phyloP scores from a whole-genome alignment of 2,888 invertebrate species.

The Zaprionus bogoriensis region DNA sequence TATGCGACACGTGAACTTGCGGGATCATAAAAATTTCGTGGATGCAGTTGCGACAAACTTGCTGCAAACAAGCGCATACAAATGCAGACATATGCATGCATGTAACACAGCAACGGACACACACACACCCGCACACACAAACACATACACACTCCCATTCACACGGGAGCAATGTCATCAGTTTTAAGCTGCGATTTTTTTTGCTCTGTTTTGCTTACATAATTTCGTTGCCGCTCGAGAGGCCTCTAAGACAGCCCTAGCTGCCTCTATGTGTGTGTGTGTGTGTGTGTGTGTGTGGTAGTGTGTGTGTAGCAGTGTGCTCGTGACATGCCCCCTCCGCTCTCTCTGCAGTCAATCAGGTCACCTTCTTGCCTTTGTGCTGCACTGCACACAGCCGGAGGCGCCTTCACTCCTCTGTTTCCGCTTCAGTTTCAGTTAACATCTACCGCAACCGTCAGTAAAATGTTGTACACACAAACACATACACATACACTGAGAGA shows the following conservation, averaged over 20 bases:
- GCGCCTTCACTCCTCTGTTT: slow-evolving; percentile 5
- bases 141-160: not conserved
- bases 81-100: slow-evolving; percentile 2
- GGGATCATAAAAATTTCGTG: slow-evolving; percentile 28
- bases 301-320: not conserved
- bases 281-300: not conserved
- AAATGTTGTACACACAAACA: slow-evolving; percentile 13
- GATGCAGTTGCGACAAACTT: slow-evolving; percentile 45
- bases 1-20: slow-evolving; percentile 44
- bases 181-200: slow-evolving; percentile 33
- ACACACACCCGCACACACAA: not conserved
- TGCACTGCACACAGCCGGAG: slow-evolving; percentile 8
- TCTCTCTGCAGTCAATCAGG: slow-evolving; percentile 34
- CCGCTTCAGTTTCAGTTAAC: not conserved
- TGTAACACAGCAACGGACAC: slow-evolving; percentile 3
- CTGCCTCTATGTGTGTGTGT: not conserved
- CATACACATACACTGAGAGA: not conserved
- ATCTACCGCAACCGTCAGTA: slow-evolving; percentile 9
- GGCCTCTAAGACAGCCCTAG: slow-evolving; percentile 17
- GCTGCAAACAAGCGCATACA: slow-evolving; percentile 33
- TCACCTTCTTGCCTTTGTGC: slow-evolving; percentile 37
- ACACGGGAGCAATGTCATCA: slow-evolving; percentile 24
- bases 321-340: not conserved
- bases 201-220: slow-evolving; percentile 28
- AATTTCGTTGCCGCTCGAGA: slow-evolving; percentile 37